Base-by-base conservation (phyloP, 2,888 invertebrate species). In the Phortica magna region DNA sequence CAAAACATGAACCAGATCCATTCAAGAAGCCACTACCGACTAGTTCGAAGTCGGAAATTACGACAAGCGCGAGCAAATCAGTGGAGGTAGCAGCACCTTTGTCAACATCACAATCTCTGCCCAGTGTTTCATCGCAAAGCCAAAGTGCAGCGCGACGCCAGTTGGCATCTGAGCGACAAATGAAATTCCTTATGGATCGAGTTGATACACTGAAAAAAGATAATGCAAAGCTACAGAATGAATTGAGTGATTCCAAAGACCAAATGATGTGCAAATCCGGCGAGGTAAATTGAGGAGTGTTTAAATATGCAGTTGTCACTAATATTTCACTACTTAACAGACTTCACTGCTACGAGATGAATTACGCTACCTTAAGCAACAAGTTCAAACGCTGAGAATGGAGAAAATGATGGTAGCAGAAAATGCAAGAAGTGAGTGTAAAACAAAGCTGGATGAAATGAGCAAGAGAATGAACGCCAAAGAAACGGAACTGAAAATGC, bases 111-210 rank as follows among this genome's bases (percentile, higher is more conserved):
- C 9, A 39, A 9, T 39, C 7, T 22, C 6, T 42, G 14, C 22
- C 61, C 31, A 74, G 4, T 41, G 22, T 1, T 48, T 53, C 75
- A 0, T 7, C 79, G 0, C 61, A 57, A 0, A 82, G 67, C 19
- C 79, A 81, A 71, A 83, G 79, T 22, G 79, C 83, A 31, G 84
- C 80, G 2, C 82, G 87, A 0, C 87, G 90, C 0, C 90, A 90
- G 75, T 79, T 88, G 64, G 89, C 89, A 1, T 84, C 89, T 19
- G 90, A 90, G 70, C 83, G 89, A 0, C 91, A 91, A 76, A 84
- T 91, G 0, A 90, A 91, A 67, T 89, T 90, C 71, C 79, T 91
- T 14, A 90, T 88, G 87, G 90, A 91, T 31, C 87, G 90, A 4
- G 83, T 91, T 2, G 91, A 91, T 70, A 77, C 79, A 6, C 77